A percentile compares a stretch with the other conserved stretches of the same genome.
Conservation (phyloP, 2,888 invertebrate genomes). For the Acleris sparsana region DNA sequence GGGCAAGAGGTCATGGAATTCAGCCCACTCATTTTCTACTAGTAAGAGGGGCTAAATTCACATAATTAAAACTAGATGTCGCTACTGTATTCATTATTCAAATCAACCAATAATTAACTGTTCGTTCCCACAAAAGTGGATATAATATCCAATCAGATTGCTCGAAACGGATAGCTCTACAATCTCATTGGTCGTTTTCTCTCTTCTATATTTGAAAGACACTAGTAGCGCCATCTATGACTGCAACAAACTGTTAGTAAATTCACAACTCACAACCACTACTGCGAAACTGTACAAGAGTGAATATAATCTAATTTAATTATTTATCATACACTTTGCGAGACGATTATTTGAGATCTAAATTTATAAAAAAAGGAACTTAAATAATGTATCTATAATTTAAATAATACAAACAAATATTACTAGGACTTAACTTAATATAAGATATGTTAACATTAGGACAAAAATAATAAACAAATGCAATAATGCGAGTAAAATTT, state of each 20-base stretch:
- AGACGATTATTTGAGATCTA: constrained; percentile 72
- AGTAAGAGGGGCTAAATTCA: neutral
- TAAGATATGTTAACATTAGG: neutral
- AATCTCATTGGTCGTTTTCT: no score
- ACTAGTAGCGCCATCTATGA: constrained; percentile 2
- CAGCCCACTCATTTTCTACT: neutral
- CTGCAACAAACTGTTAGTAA: constrained; percentile 38
- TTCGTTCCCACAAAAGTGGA: no score
- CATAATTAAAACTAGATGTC: neutral
- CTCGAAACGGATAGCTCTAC: no score
- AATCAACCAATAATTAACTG: no score
- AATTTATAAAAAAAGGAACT: constrained; percentile 62
- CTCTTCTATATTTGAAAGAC: neutral
- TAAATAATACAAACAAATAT: constrained; percentile 33
- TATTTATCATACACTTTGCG: constrained; percentile 54
- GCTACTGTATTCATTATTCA: neutral
- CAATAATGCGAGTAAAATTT: constrained; percentile 24
- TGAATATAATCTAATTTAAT: constrained; percentile 45
- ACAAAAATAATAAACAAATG: constrained; percentile 27
- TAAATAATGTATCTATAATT: constrained; percentile 50
- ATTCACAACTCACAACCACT: constrained; percentile 63
- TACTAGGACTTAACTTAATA: no score
- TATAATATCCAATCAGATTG: no score
- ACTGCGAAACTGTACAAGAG: constrained; percentile 42
- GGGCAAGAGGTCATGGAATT: neutral